Conservation (phyloP, 1,140 invertebrate genomes). For the Leptinotarsa texana region DNA sequence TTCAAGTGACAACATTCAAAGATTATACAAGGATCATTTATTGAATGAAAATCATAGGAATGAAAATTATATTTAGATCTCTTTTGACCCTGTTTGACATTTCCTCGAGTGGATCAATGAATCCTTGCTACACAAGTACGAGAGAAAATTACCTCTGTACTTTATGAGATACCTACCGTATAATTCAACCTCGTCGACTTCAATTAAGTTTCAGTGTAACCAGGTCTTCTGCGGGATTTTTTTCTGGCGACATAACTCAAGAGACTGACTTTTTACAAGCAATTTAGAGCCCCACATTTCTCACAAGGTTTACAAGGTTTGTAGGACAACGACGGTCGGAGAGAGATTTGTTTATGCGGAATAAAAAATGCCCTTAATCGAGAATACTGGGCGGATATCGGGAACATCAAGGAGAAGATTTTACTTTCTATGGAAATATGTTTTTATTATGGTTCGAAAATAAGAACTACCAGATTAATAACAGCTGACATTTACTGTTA, state of each 20-base stretch:
- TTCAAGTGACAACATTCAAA: too few relatives aligned
- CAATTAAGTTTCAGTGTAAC: conserved; percentile 33
- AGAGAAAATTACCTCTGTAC: background rate
- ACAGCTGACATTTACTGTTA: too few relatives aligned
- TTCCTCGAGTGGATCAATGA: background rate
- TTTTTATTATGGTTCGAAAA: too few relatives aligned
- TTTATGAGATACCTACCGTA: background rate
- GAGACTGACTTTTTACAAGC: conserved; percentile 41
- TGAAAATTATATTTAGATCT: too few relatives aligned
- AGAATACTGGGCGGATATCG: background rate
- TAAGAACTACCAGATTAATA: too few relatives aligned
- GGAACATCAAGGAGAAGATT: too few relatives aligned
- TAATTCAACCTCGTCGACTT: conserved; percentile 23
- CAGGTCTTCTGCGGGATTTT: conserved; percentile 26
- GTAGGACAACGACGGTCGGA: conserved; percentile 16
- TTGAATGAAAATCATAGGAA: too few relatives aligned
- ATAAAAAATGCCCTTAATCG: conserved; percentile 7
- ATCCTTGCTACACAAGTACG: background rate
- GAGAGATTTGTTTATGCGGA: conserved; percentile 20
- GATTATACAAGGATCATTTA: too few relatives aligned
- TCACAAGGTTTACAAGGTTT: conserved; percentile 33
- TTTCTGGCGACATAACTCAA: conserved; percentile 32
- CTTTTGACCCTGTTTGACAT: too few relatives aligned
- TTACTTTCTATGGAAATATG: too few relatives aligned
- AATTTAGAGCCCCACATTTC: conserved; percentile 35